Conservation (phyloP, 2,113 vertebrate genomes). For the Tachysurus vachellii region DNA sequence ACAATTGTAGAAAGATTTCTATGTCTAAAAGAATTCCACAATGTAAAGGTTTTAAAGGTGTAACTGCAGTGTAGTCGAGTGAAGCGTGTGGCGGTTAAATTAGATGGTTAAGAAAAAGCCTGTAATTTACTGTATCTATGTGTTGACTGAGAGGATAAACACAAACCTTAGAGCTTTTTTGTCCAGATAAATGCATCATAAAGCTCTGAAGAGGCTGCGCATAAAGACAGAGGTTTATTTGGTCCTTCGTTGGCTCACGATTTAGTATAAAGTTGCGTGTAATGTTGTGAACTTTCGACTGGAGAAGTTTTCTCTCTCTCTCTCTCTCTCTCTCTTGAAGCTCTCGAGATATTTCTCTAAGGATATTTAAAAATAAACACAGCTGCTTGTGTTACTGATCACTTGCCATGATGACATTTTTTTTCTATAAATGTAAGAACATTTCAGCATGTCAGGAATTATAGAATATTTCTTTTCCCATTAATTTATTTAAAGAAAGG, state of each 20-base stretch:
- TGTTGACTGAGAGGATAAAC: not conserved
- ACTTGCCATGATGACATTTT: not conserved
- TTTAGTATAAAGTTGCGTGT: no score
- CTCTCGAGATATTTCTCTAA: not conserved
- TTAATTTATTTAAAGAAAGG: no score
- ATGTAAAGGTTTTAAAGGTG: no score
- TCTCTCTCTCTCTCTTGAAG: not conserved
- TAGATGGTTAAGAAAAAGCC: not conserved
- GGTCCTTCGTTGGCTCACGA: no score
- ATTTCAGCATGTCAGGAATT: not conserved
- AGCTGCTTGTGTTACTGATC: not conserved
- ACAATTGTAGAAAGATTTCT: no score
- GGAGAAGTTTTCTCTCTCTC: not conserved
- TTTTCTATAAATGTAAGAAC: not conserved
- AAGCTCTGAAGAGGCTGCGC: not conserved
- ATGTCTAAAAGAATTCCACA: no score
- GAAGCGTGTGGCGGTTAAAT: not conserved
- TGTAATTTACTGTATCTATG: not conserved
- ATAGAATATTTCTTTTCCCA: not conserved
- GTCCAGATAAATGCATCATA: not conserved
- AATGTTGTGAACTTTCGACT: not conserved
- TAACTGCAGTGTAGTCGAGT: not conserved
- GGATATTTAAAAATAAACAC: not conserved
- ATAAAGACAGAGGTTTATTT: not conserved
- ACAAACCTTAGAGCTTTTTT: not conserved